A percentile compares a stretch with the other conserved stretches of the same genome.
Evolutionary conservation across 2,113 vertebrate genomes (phyloP).

Genomic region (Chaetodon trifascialis): DNA sequence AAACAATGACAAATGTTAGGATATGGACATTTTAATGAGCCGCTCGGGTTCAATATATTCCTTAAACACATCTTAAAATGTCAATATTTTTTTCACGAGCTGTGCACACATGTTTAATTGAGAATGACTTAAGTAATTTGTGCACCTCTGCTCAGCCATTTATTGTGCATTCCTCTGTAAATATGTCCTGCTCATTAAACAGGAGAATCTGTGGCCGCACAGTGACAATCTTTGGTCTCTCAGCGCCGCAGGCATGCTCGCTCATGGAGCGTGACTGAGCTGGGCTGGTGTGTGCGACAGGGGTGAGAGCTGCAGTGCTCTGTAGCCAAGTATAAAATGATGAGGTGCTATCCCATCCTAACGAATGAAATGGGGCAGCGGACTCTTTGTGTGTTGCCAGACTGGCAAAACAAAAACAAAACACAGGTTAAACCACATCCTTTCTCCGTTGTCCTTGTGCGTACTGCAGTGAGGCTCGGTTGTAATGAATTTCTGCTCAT

Average conservation of each 20-base stretch:
- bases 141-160: not conserved
- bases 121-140: too few relatives aligned
- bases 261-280: conserved; percentile 9
- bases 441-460: not conserved
- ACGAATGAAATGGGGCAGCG: not conserved
- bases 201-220: not conserved
- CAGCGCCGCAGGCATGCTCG: conserved; percentile 8
- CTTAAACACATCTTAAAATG: not conserved
- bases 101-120: not conserved
- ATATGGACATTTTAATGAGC: too few relatives aligned
- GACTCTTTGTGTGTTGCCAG: not conserved
- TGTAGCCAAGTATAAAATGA: conserved; percentile 24
- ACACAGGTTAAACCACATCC: not conserved
- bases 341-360: conserved; percentile 11
- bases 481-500: conserved; percentile 10
- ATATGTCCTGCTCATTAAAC: not conserved
- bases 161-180: not conserved
- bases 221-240: conserved; percentile 8
- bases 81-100: not conserved
- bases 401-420: not conserved
- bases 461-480: not conserved
- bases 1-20: too few relatives aligned
- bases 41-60: not conserved
- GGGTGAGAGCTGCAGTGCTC: not conserved
- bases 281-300: conserved; percentile 5